A percentile compares a stretch with the other conserved stretches of the same genome.
Evolutionary conservation across 2,113 vertebrate species (phyloP).

Genomic region (Boulengerochromis microlepis): DNA sequence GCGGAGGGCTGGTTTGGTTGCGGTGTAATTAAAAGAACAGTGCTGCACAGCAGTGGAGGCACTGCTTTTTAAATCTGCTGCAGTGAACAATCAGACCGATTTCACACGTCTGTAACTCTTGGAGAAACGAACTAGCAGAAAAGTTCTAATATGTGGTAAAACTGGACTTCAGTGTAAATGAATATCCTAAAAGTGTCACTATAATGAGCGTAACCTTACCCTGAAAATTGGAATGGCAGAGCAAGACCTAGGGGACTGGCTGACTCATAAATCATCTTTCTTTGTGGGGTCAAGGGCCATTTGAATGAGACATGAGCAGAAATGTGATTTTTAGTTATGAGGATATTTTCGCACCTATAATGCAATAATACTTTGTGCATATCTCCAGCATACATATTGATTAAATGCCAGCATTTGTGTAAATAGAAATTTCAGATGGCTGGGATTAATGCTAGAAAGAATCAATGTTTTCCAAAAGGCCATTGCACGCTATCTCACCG

Average conservation of each 20-base stretch:
- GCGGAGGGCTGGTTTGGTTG: background rate
- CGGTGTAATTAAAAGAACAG: conserved; percentile 2
- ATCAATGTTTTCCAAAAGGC: conserved; percentile 16
- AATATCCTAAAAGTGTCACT: conserved; percentile 40
- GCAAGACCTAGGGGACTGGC: conserved; percentile 21
- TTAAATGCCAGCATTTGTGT: conserved; percentile 42
- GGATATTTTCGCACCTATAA: conserved; percentile 47
- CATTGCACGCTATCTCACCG: background rate
- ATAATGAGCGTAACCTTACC: conserved; percentile 23
- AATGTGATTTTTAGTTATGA: conserved; percentile 43
- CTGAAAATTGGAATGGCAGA: conserved; percentile 28
- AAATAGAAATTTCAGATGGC: conserved; percentile 6
- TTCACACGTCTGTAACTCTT: background rate
- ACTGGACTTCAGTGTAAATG: conserved; percentile 11
- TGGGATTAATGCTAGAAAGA: conserved; percentile 24
- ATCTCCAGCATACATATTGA: conserved; percentile 38
- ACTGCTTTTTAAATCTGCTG: background rate
- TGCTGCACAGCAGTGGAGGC: background rate
- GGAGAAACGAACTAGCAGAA: background rate
- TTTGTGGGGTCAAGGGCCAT: conserved; percentile 55
- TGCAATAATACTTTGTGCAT: conserved; percentile 20
- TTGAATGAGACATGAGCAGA: conserved; percentile 59
- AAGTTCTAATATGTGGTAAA: conserved; percentile 2
- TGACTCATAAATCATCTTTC: conserved; percentile 65
- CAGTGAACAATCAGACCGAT: background rate